Base-by-base conservation (phyloP, 2,797 vertebrate genomes). In the Liasis olivaceus region DNA sequence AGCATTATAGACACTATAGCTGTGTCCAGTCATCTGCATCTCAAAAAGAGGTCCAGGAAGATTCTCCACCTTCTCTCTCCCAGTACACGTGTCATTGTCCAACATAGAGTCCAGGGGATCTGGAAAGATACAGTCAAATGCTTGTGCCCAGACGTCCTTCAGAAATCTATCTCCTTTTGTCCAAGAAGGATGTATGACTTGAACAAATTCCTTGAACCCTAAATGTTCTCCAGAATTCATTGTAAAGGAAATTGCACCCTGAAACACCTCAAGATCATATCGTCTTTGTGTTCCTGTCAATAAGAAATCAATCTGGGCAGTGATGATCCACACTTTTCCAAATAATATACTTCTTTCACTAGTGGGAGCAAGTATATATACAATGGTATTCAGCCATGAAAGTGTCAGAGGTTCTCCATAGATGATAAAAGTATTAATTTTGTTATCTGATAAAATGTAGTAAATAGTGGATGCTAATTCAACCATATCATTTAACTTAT, bases 291-390 rank as follows among this genome's bases (percentile, higher is more conserved):
- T 54, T 54, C 51, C 51, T 8, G 51, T 54, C 51, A 54, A 54
- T 54, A 54, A 8, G 20, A 91, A 91, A 59, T 91, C 90, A 85
- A 56, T 31, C 62, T 91, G 90, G 5, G 47, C 84, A 36, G 90
- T 86, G 47, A 63, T 56, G 1, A 91, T 42, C 90, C 90, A 91
- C 0, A 91, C 47, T 3, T 66, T 91, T 66, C 47, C 84, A 85
- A 56, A 91, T 2, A 0, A 54, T 54, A 54, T 7, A 54, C 5
- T 8, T 54, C 51, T 54, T 54, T 54, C 51, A 54, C 51, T 54
- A 8, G 5, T 54, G 1, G 51, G 51, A 7, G 1, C 51, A 54
- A 54, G 51, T 54, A 54, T 7, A 54, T 54, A 54, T 54, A 54
- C 8, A 1, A 54, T 7, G 8, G 51, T 54, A 54, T 54, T 54